Conservation (phyloP, 2,888 invertebrate species). For the Panopea generosa region DNA sequence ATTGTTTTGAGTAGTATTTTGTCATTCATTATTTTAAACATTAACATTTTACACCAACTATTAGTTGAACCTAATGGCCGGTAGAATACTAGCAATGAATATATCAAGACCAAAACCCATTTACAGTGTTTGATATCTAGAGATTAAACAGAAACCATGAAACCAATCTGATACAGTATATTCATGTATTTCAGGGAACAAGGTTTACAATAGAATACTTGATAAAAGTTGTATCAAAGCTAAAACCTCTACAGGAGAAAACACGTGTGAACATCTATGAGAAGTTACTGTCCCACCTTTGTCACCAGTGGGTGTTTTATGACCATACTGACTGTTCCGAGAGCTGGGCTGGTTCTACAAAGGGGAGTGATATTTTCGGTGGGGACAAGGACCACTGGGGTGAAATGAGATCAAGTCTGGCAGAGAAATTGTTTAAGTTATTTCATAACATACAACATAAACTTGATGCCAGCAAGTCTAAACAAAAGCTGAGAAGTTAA, state of each 20-base stretch:
- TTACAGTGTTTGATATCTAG: too few relatives aligned
- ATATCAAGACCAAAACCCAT: too few relatives aligned
- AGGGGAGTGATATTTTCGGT: constrained; percentile 6
- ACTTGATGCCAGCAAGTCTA: constrained; percentile 15
- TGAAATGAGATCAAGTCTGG: constrained; percentile 51
- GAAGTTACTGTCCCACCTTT: constrained; percentile 89
- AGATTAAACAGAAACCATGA: too few relatives aligned
- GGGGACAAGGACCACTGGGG: constrained; percentile 64
- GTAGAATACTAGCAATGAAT: too few relatives aligned
- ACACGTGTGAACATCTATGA: constrained; percentile 88
- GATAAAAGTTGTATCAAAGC: constrained; percentile 89
- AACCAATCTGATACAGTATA: too few relatives aligned
- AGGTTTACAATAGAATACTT: constrained; percentile 91
- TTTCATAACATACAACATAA: constrained; percentile 55
- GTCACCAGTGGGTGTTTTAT: constrained; percentile 87
- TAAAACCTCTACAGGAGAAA: constrained; percentile 88
- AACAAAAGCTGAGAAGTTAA: too few relatives aligned
- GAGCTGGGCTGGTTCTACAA: constrained; percentile 62
- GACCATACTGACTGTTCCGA: constrained; percentile 6
- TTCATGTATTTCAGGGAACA: constrained; percentile 86
- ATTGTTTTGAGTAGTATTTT: too few relatives aligned
- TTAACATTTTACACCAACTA: too few relatives aligned
- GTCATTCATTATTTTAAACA: too few relatives aligned
- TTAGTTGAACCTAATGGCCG: too few relatives aligned
- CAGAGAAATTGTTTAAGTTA: constrained; percentile 55